Base-by-base conservation (phyloP, 1,140 invertebrate genomes). In the Drosophila asahinai region DNA sequence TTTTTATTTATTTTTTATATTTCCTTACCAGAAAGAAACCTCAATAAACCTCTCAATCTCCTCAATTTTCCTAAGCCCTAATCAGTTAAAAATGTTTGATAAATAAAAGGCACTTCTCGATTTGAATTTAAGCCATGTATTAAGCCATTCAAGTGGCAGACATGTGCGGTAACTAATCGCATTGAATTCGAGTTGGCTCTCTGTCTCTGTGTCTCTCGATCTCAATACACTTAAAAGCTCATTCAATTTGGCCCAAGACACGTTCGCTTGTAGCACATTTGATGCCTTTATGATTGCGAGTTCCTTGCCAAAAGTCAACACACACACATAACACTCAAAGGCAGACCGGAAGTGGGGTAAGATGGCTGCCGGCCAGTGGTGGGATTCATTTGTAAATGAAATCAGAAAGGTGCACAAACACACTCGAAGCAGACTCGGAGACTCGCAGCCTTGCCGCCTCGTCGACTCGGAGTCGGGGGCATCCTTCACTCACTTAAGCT, bases 201-300 rank as follows among this genome's bases (percentile, higher is more conserved):
- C 61, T 64, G 33, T 45, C 61, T 73, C 33, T 64, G 57, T 61
- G 36, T 55, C 36, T 52, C 55, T 60, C 43, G 55, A 58, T 67
- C 67, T 77, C 81, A 90, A 90, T 89, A 86, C 82, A 80, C 79
- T 89, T 80, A 86, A 86, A 80, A 90, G 75, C 86, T 90, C 86
- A 89, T 90, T 82, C 86, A 89, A 90, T 89, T 89, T 82, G 57
- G 81, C 54, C 62, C 67, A 70, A 86, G 67, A 79, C 81, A 90
- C 81, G 84, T 89, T 79, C 83, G 66, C 54, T 49, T 59, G 62
- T 57, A 73, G 64, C 77, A 55, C 73, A 70, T 86, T 86, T 82
- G 78, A 77, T 90, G 75, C 87, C 77, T 80, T 90, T 90, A 77
- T 90, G 86, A 90, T 90, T 76, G 55, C 30, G 79, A 84, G 81